Evolutionary conservation across 2,888 invertebrate genomes (phyloP).

Genomic region (Ophion ellenae): DNA sequence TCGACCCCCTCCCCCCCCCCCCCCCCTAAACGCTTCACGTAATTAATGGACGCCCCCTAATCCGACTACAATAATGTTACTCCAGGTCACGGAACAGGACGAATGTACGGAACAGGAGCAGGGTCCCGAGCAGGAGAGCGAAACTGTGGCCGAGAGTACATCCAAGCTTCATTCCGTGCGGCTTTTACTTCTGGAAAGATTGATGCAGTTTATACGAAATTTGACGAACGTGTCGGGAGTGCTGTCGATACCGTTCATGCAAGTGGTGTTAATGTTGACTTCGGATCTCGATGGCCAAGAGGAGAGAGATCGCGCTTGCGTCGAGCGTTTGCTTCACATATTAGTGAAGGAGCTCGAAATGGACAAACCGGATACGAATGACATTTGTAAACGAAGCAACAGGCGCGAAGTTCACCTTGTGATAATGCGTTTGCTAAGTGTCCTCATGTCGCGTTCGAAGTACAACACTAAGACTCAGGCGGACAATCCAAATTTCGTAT

Average conservation of each 20-base stretch:
- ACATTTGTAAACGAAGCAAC: conserved; percentile 88
- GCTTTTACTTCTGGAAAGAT: conserved; percentile 89
- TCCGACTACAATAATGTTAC: not conserved
- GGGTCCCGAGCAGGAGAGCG: conserved; percentile 81
- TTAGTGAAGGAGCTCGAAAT: conserved; percentile 90
- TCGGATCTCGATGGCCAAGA: conserved; percentile 94
- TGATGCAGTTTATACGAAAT: conserved; percentile 91
- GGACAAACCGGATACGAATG: conserved; percentile 85
- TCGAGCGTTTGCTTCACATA: conserved; percentile 90
- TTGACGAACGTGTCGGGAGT: conserved; percentile 92
- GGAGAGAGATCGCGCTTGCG: conserved; percentile 90
- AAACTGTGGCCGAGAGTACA: conserved; percentile 81
- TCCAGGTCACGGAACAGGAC: conserved; percentile 76
- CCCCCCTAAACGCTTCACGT: too few species aligned
- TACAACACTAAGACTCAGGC: conserved; percentile 82
- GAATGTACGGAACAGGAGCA: conserved; percentile 78
- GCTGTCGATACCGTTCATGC: conserved; percentile 95
- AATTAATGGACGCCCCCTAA: too few species aligned
- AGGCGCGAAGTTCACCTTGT: conserved; percentile 94
- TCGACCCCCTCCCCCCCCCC: too few species aligned
- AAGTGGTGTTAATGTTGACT: conserved; percentile 95
- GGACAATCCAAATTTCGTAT: conserved; percentile 86
- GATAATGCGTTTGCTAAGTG: conserved; percentile 93
- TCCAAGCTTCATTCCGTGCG: conserved; percentile 88
- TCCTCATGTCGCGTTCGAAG: conserved; percentile 91